These are phyloP conservation scores for Limosa lapponica DNA, from an alignment of 2,797 vertebrate species.

Conservation along the genomic window DNA sequence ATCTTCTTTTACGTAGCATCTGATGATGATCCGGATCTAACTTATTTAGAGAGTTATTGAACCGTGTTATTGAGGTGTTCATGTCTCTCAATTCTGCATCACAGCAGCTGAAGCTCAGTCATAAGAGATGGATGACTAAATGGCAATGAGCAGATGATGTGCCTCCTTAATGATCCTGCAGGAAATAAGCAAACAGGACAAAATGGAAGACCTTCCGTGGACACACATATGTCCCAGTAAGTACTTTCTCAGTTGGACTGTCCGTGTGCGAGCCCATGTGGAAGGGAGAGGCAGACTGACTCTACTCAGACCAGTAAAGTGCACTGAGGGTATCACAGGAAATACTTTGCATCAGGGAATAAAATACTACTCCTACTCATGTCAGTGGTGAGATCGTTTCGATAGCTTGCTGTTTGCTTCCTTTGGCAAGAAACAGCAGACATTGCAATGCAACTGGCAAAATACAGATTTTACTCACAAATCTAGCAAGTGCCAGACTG, in stretches of 20 bases:
- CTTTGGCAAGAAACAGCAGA: neutral
- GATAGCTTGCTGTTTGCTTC: neutral
- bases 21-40: neutral
- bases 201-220: neutral
- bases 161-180: neutral
- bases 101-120: neutral
- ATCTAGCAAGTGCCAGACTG: neutral
- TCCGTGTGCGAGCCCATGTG: fast-evolving
- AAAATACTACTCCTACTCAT: neutral
- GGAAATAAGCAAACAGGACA: neutral
- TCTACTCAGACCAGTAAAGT: neutral
- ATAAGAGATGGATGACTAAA: neutral
- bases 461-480: neutral
- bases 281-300: neutral
- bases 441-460: neutral
- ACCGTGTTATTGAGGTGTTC: neutral
- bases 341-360: neutral
- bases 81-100: neutral
- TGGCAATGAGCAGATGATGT: neutral
- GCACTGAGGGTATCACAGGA: neutral
- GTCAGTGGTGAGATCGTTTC: neutral
- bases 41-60: neutral
- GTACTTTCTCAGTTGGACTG: neutral
- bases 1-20: neutral
- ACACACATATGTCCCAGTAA: neutral